Evolutionary conservation across 2,888 invertebrate species (phyloP).

Genomic region (Rotaria sp.): DNA sequence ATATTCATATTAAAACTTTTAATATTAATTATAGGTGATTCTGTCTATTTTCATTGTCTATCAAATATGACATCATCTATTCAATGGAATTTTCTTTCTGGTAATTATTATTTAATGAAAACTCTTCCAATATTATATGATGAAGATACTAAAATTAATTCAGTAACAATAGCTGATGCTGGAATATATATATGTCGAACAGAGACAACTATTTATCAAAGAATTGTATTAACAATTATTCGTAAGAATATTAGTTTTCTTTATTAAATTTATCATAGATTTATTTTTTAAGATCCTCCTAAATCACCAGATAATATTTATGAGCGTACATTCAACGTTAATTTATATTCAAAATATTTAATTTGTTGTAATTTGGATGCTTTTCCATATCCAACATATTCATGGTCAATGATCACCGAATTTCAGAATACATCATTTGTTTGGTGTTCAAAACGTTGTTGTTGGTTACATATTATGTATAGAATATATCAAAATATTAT

Average conservation of each 20-base stretch:
- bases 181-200: not conserved
- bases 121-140: not conserved
- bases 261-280: not conserved
- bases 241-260: not conserved
- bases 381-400: not conserved
- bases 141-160: not conserved
- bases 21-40: not conserved
- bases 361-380: not conserved
- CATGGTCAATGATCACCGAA: not conserved
- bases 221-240: not conserved
- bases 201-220: not conserved
- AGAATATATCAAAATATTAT: not conserved
- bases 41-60: not conserved
- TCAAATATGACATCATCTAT: not conserved
- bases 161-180: not conserved
- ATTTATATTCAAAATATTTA: not conserved
- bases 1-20: no score
- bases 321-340: not conserved
- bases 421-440: not conserved
- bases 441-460: not conserved
- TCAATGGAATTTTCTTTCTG: not conserved
- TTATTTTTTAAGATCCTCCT: not conserved
- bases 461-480: not conserved
- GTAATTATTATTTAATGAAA: not conserved
- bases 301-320: not conserved